These are phyloP conservation scores for Peromyscus melanophrys DNA, from an alignment of 2,797 vertebrate species.

Conservation along the genomic window DNA sequence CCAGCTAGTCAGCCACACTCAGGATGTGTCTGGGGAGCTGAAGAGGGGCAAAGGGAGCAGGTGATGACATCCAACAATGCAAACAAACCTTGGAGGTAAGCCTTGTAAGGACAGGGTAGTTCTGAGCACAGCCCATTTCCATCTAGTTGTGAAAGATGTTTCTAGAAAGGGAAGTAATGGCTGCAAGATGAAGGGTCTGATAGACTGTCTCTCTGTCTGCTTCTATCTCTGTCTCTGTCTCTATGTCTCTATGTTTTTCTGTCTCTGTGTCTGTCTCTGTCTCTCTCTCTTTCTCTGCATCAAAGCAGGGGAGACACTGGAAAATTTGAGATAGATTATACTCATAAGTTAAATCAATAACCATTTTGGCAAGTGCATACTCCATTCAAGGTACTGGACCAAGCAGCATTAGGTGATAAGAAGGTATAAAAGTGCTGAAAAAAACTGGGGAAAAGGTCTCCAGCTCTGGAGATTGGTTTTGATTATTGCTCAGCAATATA, in stretches of 20 bases:
- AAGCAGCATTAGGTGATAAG: not conserved
- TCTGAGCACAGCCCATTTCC: not conserved
- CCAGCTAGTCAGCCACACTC: not conserved
- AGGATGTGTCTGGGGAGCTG: not conserved
- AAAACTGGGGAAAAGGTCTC: conserved; percentile 72
- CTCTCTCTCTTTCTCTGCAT: not conserved
- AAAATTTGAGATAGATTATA: not conserved
- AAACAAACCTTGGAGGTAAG: not conserved
- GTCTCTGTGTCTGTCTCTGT: not conserved
- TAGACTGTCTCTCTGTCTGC: not conserved
- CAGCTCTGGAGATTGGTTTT: conserved; percentile 79
- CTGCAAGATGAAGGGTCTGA: not conserved
- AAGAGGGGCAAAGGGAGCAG: not conserved
- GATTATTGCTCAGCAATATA: conserved; percentile 86
- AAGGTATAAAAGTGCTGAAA: conserved; percentile 49
- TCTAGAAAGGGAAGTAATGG: not conserved
- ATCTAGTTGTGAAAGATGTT: not conserved
- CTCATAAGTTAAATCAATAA: not conserved
- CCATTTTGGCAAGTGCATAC: not conserved
- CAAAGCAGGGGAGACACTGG: not conserved
- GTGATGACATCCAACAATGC: no score
- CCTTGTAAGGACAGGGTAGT: not conserved
- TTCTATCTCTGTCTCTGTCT: no score
- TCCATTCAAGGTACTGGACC: not conserved
- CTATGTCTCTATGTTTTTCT: not conserved